Evolutionary conservation across 2,797 vertebrate genomes (phyloP).

Genomic region (Channallabes apus): DNA sequence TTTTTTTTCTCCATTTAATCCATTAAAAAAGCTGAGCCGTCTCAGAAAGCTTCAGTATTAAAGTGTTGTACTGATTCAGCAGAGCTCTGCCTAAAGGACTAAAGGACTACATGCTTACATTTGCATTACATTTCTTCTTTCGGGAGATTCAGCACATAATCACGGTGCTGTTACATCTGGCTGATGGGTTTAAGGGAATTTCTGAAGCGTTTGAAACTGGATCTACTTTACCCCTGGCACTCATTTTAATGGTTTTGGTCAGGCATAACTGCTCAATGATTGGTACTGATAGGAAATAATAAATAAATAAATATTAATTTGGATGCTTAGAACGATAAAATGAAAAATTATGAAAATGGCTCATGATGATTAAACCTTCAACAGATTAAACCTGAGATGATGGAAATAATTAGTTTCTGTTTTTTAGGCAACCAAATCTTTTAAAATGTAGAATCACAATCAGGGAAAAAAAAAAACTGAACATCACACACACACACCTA

Average conservation of each 20-base stretch:
- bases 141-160: background rate
- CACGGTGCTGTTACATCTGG: background rate
- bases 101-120: background rate
- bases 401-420: background rate
- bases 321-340: background rate
- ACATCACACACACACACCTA: too few species aligned
- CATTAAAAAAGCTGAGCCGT: background rate
- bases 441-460: background rate
- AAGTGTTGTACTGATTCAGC: slow-evolving; percentile 18
- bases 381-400: background rate
- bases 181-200: background rate
- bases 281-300: background rate
- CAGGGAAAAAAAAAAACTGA: background rate
- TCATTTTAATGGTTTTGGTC: background rate
- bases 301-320: background rate
- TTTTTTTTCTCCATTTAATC: too few species aligned
- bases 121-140: slow-evolving; percentile 5
- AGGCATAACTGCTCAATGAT: background rate
- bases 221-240: background rate
- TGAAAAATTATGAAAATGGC: too few species aligned
- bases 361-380: too few species aligned
- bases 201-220: too few species aligned
- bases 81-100: slow-evolving; percentile 20
- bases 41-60: background rate
- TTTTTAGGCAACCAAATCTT: background rate